Evolutionary conservation across 2,888 invertebrate species (phyloP).

Genomic region (Dendrolimus pini): DNA sequence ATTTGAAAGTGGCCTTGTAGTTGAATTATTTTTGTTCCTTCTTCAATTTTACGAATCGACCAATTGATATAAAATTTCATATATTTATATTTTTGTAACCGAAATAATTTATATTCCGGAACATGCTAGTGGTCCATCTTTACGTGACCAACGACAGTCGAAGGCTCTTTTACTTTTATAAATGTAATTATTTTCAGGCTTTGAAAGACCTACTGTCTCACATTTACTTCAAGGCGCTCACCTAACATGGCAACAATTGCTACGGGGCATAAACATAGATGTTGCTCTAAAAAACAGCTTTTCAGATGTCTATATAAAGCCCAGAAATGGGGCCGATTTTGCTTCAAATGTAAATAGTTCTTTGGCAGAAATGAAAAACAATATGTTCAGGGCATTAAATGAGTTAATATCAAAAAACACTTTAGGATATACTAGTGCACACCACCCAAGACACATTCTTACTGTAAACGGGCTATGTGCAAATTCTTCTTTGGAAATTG

Average conservation of each 20-base stretch:
- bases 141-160: too few species aligned
- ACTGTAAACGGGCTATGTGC: slow-evolving; percentile 63
- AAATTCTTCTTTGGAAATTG: slow-evolving; percentile 65
- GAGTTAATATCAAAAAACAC: slow-evolving; percentile 22
- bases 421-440: slow-evolving; percentile 12
- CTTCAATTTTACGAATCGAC: too few species aligned
- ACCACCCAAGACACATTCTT: slow-evolving; percentile 40
- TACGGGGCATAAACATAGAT: slow-evolving; percentile 73
- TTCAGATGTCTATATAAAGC: slow-evolving; percentile 80
- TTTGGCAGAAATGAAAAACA: slow-evolving; percentile 65
- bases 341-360: slow-evolving; percentile 47
- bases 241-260: slow-evolving; percentile 79
- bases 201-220: slow-evolving; percentile 78
- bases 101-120: too few species aligned
- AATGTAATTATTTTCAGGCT: slow-evolving; percentile 47
- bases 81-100: too few species aligned
- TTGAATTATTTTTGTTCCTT: too few species aligned
- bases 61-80: too few species aligned
- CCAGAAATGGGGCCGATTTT: slow-evolving; percentile 62
- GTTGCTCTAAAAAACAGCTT: slow-evolving; percentile 77
- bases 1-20: too few species aligned
- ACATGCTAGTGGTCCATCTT: too few species aligned
- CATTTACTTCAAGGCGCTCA: slow-evolving; percentile 81
- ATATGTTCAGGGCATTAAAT: slow-evolving; percentile 50
- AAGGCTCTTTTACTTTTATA: too few species aligned